These are phyloP conservation scores for Mactra quadrangularis DNA, from an alignment of 1,140 invertebrate genomes.

Conservation along the genomic window DNA sequence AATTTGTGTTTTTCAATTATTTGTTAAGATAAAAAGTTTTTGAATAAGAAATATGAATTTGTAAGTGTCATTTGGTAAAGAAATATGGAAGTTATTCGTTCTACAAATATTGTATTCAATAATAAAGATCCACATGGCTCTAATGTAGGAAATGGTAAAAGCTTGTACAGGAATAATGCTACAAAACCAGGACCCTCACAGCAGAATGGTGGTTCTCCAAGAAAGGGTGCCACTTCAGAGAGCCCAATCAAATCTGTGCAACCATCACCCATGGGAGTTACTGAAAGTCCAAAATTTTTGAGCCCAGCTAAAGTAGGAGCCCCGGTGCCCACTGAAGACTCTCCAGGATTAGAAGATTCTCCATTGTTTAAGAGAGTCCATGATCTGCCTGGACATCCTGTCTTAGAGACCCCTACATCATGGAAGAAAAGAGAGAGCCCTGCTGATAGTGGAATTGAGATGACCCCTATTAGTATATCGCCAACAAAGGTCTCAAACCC, in stretches of 20 bases:
- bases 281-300: no score
- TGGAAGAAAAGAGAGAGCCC: constrained; percentile 34
- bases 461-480: constrained; percentile 43
- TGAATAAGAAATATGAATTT: no score
- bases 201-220: neutral
- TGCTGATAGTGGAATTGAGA: constrained; percentile 45
- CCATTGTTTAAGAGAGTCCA: constrained; percentile 1
- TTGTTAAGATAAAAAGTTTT: no score
- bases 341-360: constrained; percentile 3
- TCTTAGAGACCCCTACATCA: constrained; percentile 23
- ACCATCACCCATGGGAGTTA: no score
- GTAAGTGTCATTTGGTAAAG: no score
- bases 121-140: neutral
- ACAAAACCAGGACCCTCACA: neutral
- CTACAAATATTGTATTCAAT: constrained; percentile 30
- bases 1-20: no score
- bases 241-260: no score
- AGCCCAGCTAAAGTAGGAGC: no score
- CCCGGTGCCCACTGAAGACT: neutral
- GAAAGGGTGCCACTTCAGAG: neutral
- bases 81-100: constrained; percentile 22
- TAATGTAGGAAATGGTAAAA: no score
- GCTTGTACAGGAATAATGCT: neutral
- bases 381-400: neutral
- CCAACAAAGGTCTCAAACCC: constrained; percentile 50